These are phyloP conservation scores for Trematocara nigrifrons DNA, from an alignment of 2,113 vertebrate genomes.

Conservation along the genomic window DNA sequence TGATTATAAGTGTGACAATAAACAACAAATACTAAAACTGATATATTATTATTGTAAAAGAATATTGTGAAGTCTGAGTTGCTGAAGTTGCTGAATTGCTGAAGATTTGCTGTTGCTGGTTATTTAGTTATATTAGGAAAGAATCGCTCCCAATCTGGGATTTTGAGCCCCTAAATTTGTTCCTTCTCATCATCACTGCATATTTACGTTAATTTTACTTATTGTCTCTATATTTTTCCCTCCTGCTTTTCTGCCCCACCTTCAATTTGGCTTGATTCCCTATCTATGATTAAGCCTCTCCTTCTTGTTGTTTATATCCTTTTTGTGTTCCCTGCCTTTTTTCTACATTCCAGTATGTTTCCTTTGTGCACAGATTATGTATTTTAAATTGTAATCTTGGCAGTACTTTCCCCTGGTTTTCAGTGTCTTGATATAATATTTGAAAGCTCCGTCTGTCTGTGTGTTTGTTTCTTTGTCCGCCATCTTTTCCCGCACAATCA, in stretches of 20 bases:
- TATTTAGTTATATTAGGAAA: not conserved
- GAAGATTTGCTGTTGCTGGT: not conserved
- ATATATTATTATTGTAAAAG: not conserved
- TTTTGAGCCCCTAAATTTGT: not conserved
- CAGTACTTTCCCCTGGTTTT: not conserved
- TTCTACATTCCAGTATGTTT: not conserved
- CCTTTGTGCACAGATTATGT: not conserved
- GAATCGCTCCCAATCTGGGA: not conserved
- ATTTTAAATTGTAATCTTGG: not conserved
- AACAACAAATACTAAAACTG: not conserved
- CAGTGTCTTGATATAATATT: not conserved
- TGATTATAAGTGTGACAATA: not conserved
- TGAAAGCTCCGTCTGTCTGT: not conserved
- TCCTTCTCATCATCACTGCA: not conserved
- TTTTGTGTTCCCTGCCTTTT: not conserved
- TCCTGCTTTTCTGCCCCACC: not conserved
- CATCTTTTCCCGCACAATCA: not conserved
- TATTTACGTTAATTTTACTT: not conserved
- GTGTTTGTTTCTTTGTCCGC: not conserved
- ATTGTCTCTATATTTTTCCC: not conserved
- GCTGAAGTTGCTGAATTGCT: not conserved
- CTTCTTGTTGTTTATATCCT: not conserved
- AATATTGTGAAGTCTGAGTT: not conserved
- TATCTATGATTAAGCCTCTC: not conserved
- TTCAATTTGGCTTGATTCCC: not conserved